phyloP scores from a whole-genome alignment of 2,113 vertebrate species.

The Lagenorhynchus albirostris region DNA sequence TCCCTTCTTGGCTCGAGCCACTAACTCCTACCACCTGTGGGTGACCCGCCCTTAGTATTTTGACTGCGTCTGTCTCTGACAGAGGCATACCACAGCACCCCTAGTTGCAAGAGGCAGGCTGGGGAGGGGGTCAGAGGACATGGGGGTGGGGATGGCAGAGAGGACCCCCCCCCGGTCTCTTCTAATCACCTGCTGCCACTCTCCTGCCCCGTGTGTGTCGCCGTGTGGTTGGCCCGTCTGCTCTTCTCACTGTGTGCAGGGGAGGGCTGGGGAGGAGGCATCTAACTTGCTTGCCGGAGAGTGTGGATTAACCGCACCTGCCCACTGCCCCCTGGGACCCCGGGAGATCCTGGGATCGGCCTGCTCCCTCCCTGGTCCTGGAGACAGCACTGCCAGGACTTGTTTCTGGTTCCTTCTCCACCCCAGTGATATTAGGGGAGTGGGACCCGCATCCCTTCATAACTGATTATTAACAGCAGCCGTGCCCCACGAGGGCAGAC shows the following conservation, averaged over 20 bases:
- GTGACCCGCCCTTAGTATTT: background rate
- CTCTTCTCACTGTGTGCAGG: slow-evolving; percentile 61
- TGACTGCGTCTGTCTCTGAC: background rate
- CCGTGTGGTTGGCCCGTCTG: slow-evolving; percentile 61
- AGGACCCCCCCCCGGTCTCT: slow-evolving; percentile 75
- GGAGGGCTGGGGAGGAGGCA: background rate
- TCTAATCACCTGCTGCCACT: slow-evolving; percentile 71
- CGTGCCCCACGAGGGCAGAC: background rate
- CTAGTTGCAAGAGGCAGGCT: background rate
- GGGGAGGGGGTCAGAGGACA: background rate
- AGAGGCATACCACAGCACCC: background rate
- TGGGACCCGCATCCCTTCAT: background rate
- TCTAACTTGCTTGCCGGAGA: slow-evolving; percentile 30
- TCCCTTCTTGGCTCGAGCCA: background rate
- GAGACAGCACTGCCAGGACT: background rate
- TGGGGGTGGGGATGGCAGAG: background rate
- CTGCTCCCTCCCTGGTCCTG: background rate
- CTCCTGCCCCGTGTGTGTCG: slow-evolving; percentile 54
- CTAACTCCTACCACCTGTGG: background rate
- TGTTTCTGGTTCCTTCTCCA: background rate
- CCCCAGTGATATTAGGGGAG: background rate
- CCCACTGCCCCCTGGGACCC: background rate
- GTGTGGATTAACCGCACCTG: slow-evolving; percentile 59
- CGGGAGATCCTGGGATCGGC: background rate
- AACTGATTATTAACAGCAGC: background rate